Percentiles rank a stretch among this genome's conserved stretches.
These are phyloP conservation scores for Rhincodon typus DNA, from an alignment of 2,797 vertebrate genomes.

Conservation along the genomic window DNA sequence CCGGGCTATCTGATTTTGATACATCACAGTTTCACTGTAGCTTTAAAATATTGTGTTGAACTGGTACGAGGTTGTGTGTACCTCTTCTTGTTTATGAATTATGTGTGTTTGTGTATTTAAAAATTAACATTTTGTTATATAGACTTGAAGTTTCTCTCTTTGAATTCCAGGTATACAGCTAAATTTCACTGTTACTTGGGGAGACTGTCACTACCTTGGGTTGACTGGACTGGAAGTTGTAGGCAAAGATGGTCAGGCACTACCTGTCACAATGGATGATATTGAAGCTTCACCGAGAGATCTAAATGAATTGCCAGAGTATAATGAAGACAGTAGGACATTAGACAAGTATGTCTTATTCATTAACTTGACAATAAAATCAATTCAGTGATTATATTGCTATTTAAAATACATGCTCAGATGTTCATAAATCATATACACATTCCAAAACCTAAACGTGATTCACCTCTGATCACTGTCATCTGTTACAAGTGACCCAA, in stretches of 20 bases:
- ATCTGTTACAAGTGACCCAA: not conserved
- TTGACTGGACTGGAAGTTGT: conserved; percentile 87
- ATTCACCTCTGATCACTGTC: not conserved
- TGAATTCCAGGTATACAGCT: conserved; percentile 68
- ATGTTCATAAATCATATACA: not conserved
- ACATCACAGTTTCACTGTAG: not conserved
- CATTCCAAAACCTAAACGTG: not conserved
- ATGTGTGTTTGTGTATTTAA: not conserved
- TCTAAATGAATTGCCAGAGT: conserved; percentile 79
- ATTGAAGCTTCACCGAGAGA: conserved; percentile 76
- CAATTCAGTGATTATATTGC: not conserved
- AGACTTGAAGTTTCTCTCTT: not conserved
- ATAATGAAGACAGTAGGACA: conserved; percentile 70
- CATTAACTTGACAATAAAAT: not conserved
- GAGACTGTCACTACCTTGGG: conserved; percentile 82
- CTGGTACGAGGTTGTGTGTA: not conserved
- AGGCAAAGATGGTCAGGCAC: conserved; percentile 68
- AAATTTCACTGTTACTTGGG: conserved; percentile 80
- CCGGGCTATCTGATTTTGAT: too few relatives aligned
- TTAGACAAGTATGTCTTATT: conserved; percentile 71
- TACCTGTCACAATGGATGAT: conserved; percentile 68
- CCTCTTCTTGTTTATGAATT: not conserved
- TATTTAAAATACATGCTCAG: not conserved
- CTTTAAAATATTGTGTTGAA: not conserved
- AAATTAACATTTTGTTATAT: not conserved